Conservation (phyloP, 1,140 invertebrate species). For the Ephestia elutella region DNA sequence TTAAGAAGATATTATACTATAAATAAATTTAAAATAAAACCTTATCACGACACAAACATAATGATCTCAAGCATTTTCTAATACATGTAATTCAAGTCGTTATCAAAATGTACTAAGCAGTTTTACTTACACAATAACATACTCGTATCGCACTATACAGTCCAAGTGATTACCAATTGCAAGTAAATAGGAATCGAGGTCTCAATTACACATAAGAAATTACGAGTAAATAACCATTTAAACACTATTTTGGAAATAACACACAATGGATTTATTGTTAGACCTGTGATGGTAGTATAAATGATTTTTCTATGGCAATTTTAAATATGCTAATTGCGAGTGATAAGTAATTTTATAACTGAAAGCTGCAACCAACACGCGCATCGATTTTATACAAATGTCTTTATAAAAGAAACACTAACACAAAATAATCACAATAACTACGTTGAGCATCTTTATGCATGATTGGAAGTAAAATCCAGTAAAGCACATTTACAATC, state of each 20-base stretch:
- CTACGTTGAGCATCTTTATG: slow-evolving; percentile 23
- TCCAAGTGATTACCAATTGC: background rate
- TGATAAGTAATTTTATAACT: too few relatives aligned
- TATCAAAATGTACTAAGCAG: background rate
- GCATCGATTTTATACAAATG: too few relatives aligned
- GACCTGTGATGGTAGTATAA: too few relatives aligned
- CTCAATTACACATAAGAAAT: background rate
- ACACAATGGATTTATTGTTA: too few relatives aligned
- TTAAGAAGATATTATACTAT: background rate
- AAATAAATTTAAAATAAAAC: background rate
- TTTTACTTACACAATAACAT: background rate
- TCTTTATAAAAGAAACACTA: too few relatives aligned
- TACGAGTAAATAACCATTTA: background rate
- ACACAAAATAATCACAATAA: too few relatives aligned
- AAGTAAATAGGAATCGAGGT: slow-evolving; percentile 2
- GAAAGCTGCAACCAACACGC: too few relatives aligned
- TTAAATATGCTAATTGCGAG: too few relatives aligned
- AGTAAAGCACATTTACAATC: too few relatives aligned
- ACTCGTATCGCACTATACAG: background rate
- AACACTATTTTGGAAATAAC: background rate
- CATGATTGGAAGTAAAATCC: slow-evolving; percentile 9
- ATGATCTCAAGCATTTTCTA: slow-evolving; percentile 1
- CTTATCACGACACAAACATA: background rate
- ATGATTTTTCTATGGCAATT: too few relatives aligned
- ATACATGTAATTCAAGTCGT: background rate